Conservation (phyloP, 2,797 vertebrate species). For the Tachyglossus aculeatus region DNA sequence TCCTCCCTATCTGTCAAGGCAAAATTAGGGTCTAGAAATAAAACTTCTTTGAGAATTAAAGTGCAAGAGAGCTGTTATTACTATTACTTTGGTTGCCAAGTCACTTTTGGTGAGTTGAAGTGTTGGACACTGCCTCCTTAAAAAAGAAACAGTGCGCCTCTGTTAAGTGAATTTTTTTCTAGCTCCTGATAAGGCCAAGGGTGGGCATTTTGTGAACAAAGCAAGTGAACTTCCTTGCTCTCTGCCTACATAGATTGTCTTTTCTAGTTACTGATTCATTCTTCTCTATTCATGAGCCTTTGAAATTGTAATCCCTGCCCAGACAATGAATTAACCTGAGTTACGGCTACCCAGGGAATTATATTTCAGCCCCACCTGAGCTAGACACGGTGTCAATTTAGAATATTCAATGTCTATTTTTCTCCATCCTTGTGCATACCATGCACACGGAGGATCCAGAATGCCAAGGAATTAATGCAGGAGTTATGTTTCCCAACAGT, state of each 20-base stretch:
- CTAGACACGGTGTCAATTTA: background rate
- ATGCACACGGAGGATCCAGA: background rate
- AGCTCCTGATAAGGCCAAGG: background rate
- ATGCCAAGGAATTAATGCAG: background rate
- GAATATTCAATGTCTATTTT: background rate
- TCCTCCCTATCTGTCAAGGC: too few relatives aligned
- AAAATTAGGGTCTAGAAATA: too few relatives aligned
- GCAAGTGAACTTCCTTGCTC: constrained; percentile 16
- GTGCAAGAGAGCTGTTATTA: too few relatives aligned
- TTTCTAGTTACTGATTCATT: background rate
- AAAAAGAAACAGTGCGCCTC: too few relatives aligned
- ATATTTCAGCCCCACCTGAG: background rate
- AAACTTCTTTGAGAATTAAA: too few relatives aligned
- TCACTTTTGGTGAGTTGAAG: too few relatives aligned
- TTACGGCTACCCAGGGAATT: background rate
- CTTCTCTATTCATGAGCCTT: background rate
- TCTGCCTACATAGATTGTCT: background rate
- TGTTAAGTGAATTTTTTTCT: constrained; percentile 40
- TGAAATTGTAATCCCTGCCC: background rate
- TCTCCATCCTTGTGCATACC: background rate
- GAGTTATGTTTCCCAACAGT: background rate
- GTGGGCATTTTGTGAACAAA: constrained; percentile 30
- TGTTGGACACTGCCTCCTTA: too few relatives aligned
- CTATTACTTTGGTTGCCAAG: too few relatives aligned
- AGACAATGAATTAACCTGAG: background rate